Conservation (phyloP, 1,140 invertebrate species). For the Drosophila sucinea region DNA sequence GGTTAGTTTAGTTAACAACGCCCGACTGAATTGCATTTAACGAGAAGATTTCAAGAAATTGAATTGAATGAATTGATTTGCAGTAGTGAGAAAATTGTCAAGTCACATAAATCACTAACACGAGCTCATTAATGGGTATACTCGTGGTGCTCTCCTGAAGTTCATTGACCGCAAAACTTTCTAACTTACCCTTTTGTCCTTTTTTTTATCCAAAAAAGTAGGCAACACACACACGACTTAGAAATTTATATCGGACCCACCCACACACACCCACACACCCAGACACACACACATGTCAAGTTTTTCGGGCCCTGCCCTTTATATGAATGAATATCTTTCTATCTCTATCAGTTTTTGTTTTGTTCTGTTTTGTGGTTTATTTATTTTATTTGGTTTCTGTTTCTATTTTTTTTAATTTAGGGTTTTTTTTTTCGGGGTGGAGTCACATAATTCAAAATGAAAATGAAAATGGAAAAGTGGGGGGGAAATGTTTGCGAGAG, state of each 20-base stretch:
- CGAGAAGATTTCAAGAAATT: constrained; percentile 31
- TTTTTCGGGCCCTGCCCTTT: constrained; percentile 14
- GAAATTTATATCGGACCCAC: constrained; percentile 65
- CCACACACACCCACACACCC: constrained; percentile 32
- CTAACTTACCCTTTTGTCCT: constrained; percentile 31
- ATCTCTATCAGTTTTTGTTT: constrained; percentile 45
- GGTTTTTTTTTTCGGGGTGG: constrained; percentile 22
- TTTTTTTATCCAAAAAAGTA: constrained; percentile 53
- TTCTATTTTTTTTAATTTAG: constrained; percentile 69
- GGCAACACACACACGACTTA: constrained; percentile 37
- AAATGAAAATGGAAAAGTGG: constrained; percentile 52
- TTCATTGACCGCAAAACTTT: constrained; percentile 64
- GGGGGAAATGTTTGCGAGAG: constrained; percentile 32
- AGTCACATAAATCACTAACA: constrained; percentile 59
- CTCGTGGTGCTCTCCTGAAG: background rate
- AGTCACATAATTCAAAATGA: constrained; percentile 72
- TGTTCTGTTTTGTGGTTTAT: constrained; percentile 30
- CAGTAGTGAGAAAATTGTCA: constrained; percentile 7
- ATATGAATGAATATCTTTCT: constrained; percentile 38
- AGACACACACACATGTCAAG: constrained; percentile 52
- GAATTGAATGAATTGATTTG: constrained; percentile 28
- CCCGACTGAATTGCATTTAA: background rate
- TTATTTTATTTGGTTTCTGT: constrained; percentile 33
- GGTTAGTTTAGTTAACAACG: constrained; percentile 42
- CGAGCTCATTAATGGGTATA: constrained; percentile 35